These are phyloP conservation scores for Drosophila kurseongensis DNA, from an alignment of 1,140 invertebrate species.

Conservation along the genomic window DNA sequence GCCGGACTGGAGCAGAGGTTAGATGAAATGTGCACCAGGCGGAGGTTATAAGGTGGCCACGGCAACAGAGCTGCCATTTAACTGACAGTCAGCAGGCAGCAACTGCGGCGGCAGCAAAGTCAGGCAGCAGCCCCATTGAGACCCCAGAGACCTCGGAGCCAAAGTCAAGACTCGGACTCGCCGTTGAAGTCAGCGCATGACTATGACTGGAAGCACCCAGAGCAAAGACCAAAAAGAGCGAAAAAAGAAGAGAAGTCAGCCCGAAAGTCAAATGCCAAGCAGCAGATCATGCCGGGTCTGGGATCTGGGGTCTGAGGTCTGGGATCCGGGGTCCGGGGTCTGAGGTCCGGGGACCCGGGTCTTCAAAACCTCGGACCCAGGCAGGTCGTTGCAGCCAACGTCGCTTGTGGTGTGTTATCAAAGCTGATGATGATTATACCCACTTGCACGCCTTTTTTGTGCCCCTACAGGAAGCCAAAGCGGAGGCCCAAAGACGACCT, in stretches of 20 bases:
- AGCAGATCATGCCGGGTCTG: slow-evolving; percentile 69
- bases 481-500: slow-evolving; percentile 35
- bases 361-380: slow-evolving; percentile 45
- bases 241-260: slow-evolving; percentile 38
- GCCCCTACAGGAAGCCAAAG: slow-evolving; percentile 50
- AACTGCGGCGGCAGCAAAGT: slow-evolving; percentile 36
- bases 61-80: slow-evolving; percentile 75
- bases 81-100: slow-evolving; percentile 61
- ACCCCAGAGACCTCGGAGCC: slow-evolving; percentile 48
- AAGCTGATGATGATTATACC: slow-evolving; percentile 84
- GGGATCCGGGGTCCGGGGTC: slow-evolving; percentile 29
- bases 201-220: slow-evolving; percentile 74
- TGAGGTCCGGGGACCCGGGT: slow-evolving; percentile 33
- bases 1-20: slow-evolving; percentile 70
- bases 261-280: slow-evolving; percentile 82
- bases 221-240: slow-evolving; percentile 13
- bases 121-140: slow-evolving; percentile 58
- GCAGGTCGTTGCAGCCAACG: slow-evolving; percentile 65
- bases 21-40: slow-evolving; percentile 68
- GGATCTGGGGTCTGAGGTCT: slow-evolving; percentile 13
- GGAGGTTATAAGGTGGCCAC: slow-evolving; percentile 80
- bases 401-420: slow-evolving; percentile 82
- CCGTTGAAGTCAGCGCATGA: slow-evolving; percentile 58
- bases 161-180: slow-evolving; percentile 36
- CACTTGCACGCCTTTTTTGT: slow-evolving; percentile 82